Conservation (phyloP, 2,797 vertebrate species). For the Enteromius paludinosus region DNA sequence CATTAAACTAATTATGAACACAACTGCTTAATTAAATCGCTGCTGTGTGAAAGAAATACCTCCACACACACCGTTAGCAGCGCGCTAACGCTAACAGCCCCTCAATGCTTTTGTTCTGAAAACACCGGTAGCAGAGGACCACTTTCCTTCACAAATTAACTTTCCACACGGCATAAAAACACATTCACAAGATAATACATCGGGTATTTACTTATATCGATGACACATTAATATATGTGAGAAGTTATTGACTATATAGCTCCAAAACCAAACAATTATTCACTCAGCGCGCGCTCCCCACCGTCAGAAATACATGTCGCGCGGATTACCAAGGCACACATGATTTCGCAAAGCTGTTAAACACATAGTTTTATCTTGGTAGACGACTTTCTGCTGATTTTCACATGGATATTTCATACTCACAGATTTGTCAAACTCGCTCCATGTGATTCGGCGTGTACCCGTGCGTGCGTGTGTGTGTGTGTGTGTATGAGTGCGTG, state of each 20-base stretch:
- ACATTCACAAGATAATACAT: neutral
- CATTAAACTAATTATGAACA: neutral
- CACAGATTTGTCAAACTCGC: conserved; percentile 43
- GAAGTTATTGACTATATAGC: neutral
- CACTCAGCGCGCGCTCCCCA: neutral
- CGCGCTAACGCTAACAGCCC: conserved; percentile 45
- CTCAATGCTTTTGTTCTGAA: conserved; percentile 45
- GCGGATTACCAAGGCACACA: neutral
- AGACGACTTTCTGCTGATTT: neutral
- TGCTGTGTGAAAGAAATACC: conserved; percentile 21
- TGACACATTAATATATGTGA: neutral
- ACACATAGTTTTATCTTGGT: neutral
- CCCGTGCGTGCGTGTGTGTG: conserved; percentile 24
- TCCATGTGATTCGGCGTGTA: conserved; percentile 61
- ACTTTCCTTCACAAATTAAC: neutral
- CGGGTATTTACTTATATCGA: neutral
- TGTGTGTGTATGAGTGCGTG: conserved; percentile 46
- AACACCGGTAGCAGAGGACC: conserved; percentile 31
- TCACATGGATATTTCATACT: conserved; percentile 37
- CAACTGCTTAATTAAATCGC: neutral
- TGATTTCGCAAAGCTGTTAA: neutral
- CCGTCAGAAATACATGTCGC: neutral
- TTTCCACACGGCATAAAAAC: neutral
- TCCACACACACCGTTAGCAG: conserved; percentile 33
- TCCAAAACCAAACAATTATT: conserved; percentile 11